Base-by-base conservation (phyloP, 2,113 vertebrate genomes). In the Cricetomys ansorgei region DNA sequence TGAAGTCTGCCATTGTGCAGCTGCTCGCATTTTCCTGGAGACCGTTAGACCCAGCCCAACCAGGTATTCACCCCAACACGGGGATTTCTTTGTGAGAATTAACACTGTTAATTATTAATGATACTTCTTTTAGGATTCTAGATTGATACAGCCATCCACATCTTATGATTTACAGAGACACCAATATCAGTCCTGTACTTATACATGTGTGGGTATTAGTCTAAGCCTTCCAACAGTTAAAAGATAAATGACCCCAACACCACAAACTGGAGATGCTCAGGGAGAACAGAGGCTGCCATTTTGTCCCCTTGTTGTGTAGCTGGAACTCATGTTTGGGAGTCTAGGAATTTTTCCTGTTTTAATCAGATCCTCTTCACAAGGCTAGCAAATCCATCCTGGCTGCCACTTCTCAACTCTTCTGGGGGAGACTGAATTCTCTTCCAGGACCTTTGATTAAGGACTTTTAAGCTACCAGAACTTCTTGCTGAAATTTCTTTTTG, bases 41-140 rank as follows among this genome's bases (percentile, higher is more conserved):
- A n/a, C 3, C 21, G 9, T 45, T 23, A 62, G 73, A 77, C 37
- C 45, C 8, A 40, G 12, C 15, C 21, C 1, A 2, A 73, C n/a
- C 29, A 53, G 25, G 8, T 79, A 37, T 10, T 79, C 48, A 79
- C 48, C 8, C 7, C 48, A 79, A 10, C 76, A 79, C 37, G 31
- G 48, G 43, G 31, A 37, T 50, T 79, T 37, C 17, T 21, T 11
- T 77, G 75, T 50, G 45, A 21, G 75, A 77, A 77, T 37, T 77
- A 92, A 37, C 73, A 50, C 92, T 81, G 55, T 87, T 89, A 69
- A 94, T 92, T 95, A 91, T 86, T 91, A 91, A 86, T 77, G 48
- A 40, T 94, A 87, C 92, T 84, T 95, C 86, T 81, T 77, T 85
- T 95, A 88, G 92, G 85, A 85, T 95, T 96, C 50, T 34, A 95